Percentiles rank a stretch among this genome's conserved stretches.
Conservation (phyloP, 2,797 vertebrate species). For the Vultur gryphus region DNA sequence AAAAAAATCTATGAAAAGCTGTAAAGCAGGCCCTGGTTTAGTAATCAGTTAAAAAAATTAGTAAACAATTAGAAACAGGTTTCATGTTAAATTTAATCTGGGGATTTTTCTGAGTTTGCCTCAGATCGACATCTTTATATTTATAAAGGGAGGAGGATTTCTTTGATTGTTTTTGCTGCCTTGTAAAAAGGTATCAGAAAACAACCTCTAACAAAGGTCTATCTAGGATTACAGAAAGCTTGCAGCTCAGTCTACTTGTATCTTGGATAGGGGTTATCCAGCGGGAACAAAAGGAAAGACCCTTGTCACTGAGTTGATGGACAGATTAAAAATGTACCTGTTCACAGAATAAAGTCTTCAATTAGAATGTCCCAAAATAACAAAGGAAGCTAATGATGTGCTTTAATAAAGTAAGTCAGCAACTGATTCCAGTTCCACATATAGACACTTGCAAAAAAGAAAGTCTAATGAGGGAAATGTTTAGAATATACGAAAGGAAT, state of each 20-base stretch:
- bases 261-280: background rate
- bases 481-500: background rate
- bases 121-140: background rate
- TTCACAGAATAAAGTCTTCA: background rate
- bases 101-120: background rate
- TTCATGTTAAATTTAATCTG: background rate
- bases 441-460: background rate
- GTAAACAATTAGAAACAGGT: background rate
- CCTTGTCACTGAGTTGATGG: background rate
- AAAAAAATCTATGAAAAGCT: background rate
- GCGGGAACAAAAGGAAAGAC: background rate
- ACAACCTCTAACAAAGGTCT: background rate
- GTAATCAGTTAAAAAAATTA: background rate
- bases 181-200: background rate
- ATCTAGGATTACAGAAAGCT: background rate
- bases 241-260: background rate
- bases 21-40: background rate
- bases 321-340: background rate
- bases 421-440: background rate
- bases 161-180: background rate
- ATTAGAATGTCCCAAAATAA: background rate
- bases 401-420: background rate
- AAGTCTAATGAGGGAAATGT: background rate
- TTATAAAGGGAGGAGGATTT: background rate
- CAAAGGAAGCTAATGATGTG: background rate